phyloP scores from a whole-genome alignment of 92 coral and sea anemone species.

The Phenganax subtilis region DNA sequence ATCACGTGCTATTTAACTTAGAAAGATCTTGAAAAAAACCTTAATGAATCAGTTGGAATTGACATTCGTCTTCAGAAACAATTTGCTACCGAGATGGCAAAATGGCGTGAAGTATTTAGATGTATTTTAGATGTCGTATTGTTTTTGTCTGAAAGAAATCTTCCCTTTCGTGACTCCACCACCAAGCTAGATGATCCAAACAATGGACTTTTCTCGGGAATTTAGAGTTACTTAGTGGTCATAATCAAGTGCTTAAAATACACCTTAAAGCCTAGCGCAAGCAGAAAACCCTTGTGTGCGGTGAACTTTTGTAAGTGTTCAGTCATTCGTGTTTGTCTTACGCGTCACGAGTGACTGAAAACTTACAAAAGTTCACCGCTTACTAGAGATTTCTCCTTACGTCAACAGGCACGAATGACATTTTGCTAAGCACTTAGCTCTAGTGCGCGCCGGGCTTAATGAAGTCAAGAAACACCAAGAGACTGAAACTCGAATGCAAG shows the following conservation, averaged over 20 bases:
- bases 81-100: neutral
- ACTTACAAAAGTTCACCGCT: no score
- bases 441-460: neutral
- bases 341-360: no score
- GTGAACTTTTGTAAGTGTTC: no score
- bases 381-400: no score
- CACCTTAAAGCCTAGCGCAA: neutral
- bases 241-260: neutral
- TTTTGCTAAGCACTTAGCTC: no score
- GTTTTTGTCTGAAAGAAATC: neutral
- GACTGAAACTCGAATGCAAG: conserved; percentile 27
- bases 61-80: neutral
- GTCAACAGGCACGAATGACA: no score
- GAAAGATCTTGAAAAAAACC: no score
- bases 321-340: no score
- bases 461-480: conserved; percentile 18
- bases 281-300: no score
- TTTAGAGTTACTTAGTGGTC: conserved; percentile 12
- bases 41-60: neutral
- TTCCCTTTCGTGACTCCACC: neutral
- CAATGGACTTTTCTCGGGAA: conserved; percentile 22
- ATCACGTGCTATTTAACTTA: neutral
- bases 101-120: conserved; percentile 4
- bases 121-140: neutral
- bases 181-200: conserved; percentile 2